Percentiles rank a stretch among this genome's conserved stretches.
phyloP scores from a whole-genome alignment of 2,888 invertebrate genomes.

The Sarcophaga variegata region DNA sequence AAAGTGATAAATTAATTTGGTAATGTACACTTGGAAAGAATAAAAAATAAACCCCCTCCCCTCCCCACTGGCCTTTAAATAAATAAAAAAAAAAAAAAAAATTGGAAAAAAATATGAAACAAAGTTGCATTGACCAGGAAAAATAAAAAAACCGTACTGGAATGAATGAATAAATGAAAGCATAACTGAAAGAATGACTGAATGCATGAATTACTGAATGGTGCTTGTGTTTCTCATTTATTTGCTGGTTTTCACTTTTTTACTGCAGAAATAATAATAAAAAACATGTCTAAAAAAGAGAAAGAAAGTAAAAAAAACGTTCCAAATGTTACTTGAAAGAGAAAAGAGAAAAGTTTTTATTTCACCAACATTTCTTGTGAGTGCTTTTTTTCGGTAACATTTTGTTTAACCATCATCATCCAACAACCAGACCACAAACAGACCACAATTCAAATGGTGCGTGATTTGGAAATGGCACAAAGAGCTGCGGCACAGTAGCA shows the following conservation, averaged over 20 bases:
- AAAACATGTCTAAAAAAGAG: too few relatives aligned
- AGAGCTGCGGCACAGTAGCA: neutral
- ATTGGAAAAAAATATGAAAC: neutral
- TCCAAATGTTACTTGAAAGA: slow-evolving; percentile 17
- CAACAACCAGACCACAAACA: neutral
- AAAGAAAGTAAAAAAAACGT: neutral
- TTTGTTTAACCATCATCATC: too few relatives aligned
- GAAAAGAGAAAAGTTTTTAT: slow-evolving; percentile 6
- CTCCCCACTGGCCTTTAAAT: too few relatives aligned
- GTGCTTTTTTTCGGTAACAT: too few relatives aligned
- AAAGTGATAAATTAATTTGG: slow-evolving; percentile 33
- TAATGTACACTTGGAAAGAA: slow-evolving; percentile 23
- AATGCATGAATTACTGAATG: neutral
- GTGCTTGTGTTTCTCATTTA: neutral
- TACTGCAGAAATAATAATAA: neutral
- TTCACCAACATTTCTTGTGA: too few relatives aligned
- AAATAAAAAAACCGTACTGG: too few relatives aligned
- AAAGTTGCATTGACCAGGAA: too few relatives aligned
- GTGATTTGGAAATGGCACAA: slow-evolving; percentile 21
- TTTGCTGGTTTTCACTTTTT: neutral
- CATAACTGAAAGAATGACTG: neutral
- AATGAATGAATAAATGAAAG: too few relatives aligned
- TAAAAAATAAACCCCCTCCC: neutral
- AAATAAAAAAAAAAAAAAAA: neutral
- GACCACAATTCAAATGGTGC: slow-evolving; percentile 35